Conservation (phyloP, 2,113 vertebrate species). For the Nycticebus coucang region DNA sequence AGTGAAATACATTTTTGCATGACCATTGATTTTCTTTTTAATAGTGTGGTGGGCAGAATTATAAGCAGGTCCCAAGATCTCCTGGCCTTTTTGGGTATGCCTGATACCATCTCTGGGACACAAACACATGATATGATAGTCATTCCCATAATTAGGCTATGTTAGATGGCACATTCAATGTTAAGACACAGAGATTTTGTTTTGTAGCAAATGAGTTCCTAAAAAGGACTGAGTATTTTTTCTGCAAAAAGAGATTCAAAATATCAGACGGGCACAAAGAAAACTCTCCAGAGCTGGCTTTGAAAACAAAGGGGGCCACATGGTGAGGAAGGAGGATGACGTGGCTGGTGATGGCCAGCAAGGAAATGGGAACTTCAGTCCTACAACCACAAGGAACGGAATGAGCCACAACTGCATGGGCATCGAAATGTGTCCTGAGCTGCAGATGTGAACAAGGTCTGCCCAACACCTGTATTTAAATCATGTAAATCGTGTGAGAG, state of each 20-base stretch:
- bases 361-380: not conserved
- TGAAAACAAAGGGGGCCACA: not conserved
- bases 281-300: not conserved
- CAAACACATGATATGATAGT: not conserved
- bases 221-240: not conserved
- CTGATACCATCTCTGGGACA: not conserved
- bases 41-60: not conserved
- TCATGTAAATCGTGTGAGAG: not conserved
- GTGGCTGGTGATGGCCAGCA: not conserved
- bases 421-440: not conserved
- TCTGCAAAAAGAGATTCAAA: not conserved
- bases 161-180: not conserved
- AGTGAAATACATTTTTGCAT: not conserved
- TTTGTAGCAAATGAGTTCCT: not conserved
- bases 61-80: not conserved
- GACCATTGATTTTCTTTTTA: not conserved
- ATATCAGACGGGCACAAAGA: not conserved
- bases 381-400: not conserved
- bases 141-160: not conserved
- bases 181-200: not conserved
- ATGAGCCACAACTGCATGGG: not conserved
- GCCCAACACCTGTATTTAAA: not conserved
- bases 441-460: no score
- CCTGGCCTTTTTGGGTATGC: not conserved
- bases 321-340: not conserved